phyloP scores from a whole-genome alignment of 2,888 invertebrate species.

The Muschampia plurimacula region DNA sequence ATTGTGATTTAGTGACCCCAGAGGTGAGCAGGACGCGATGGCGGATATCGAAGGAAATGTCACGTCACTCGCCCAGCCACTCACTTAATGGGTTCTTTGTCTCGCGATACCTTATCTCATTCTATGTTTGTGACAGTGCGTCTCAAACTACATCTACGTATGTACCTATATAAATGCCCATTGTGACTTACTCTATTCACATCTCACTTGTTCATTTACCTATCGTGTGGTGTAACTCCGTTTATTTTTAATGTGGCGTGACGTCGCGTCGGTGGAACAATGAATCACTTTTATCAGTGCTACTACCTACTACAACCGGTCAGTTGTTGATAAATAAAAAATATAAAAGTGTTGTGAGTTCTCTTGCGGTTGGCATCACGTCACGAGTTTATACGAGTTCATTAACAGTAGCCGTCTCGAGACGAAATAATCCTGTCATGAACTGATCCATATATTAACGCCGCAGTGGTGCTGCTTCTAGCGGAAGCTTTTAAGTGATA shows the following conservation, averaged over 20 bases:
- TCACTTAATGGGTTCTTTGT: slow-evolving; percentile 83
- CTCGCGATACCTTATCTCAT: slow-evolving; percentile 76
- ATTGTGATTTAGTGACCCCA: slow-evolving; percentile 80
- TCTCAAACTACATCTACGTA: slow-evolving; percentile 12
- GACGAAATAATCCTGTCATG: slow-evolving; percentile 56
- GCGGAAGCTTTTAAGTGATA: slow-evolving; percentile 84
- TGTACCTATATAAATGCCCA: slow-evolving; percentile 21
- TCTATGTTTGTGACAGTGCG: slow-evolving; percentile 36
- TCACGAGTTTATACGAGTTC: slow-evolving; percentile 47
- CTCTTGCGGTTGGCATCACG: slow-evolving; percentile 3
- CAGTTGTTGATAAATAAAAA: slow-evolving; percentile 33
- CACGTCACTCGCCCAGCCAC: slow-evolving; percentile 72
- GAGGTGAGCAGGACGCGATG: slow-evolving; percentile 72
- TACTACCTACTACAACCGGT: slow-evolving; percentile 30
- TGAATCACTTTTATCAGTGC: slow-evolving; percentile 37
- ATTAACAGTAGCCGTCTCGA: slow-evolving; percentile 55
- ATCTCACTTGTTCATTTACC: slow-evolving; percentile 29
- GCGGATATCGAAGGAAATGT: slow-evolving; percentile 83
- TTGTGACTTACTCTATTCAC: slow-evolving; percentile 31
- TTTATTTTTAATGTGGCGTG: slow-evolving; percentile 36
- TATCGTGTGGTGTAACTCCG: slow-evolving; percentile 23
- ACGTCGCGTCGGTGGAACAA: slow-evolving; percentile 36
- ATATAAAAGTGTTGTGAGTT: slow-evolving; percentile 25
- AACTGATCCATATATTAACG: slow-evolving; percentile 55
- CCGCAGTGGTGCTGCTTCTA: slow-evolving; percentile 52